These are phyloP conservation scores for Enteromius treurensis DNA, from an alignment of 2,797 vertebrate genomes.

Conservation along the genomic window DNA sequence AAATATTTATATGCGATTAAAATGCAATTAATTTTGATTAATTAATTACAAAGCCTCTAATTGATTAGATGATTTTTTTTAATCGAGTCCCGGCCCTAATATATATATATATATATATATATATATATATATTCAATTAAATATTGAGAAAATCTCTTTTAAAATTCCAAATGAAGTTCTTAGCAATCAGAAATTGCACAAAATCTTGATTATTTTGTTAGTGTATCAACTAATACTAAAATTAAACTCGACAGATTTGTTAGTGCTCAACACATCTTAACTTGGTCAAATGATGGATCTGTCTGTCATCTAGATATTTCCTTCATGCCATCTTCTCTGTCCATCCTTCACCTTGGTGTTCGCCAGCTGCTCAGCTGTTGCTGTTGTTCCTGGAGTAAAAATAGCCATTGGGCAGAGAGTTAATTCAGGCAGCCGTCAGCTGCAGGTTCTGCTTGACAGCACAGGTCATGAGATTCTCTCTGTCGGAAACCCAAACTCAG, in stretches of 20 bases:
- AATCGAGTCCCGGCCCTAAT: too few species aligned
- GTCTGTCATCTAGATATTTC: neutral
- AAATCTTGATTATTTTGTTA: neutral
- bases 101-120: too few species aligned
- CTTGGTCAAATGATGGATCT: neutral
- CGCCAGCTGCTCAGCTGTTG: neutral
- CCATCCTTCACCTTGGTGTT: neutral
- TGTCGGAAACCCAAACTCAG: neutral
- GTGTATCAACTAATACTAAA: neutral
- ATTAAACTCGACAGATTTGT: neutral
- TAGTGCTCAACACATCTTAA: neutral
- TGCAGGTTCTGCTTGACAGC: neutral
- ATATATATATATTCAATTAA: too few species aligned
- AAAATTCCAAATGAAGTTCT: too few species aligned
- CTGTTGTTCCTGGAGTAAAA: conserved; percentile 5
- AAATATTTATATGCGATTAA: too few species aligned
- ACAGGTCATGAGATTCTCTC: neutral
- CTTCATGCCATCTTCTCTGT: neutral
- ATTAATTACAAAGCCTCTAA: too few species aligned
- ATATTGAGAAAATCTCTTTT: too few species aligned
- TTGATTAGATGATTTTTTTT: too few species aligned
- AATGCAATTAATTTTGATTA: too few species aligned
- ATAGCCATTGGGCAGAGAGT: neutral
- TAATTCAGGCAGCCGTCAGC: neutral
- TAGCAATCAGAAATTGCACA: too few species aligned